Percentiles rank a stretch among this genome's conserved stretches.
phyloP scores from a whole-genome alignment of 2,888 invertebrate genomes.

The Vanessa cardui region DNA sequence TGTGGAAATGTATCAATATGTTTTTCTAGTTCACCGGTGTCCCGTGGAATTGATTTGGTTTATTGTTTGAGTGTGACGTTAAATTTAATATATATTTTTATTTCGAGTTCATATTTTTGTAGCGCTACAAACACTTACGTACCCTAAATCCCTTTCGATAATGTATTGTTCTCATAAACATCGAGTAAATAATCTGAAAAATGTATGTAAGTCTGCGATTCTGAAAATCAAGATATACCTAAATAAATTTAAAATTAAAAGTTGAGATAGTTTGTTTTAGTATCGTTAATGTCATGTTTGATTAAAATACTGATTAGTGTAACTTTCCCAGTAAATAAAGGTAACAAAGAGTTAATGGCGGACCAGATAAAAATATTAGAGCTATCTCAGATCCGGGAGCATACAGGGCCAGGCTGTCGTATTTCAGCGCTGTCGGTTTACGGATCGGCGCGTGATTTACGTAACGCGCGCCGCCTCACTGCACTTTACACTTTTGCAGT shows the following conservation, averaged over 20 bases:
- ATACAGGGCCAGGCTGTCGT: conserved; percentile 42
- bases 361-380: conserved; percentile 15
- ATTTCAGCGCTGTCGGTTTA: conserved; percentile 70
- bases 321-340: not conserved
- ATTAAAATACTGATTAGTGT: not conserved
- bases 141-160: no score
- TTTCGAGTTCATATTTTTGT: conserved; percentile 6
- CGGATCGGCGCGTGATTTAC: conserved; percentile 73
- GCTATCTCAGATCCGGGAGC: conserved; percentile 8
- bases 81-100: conserved; percentile 14
- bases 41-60: conserved; percentile 39
- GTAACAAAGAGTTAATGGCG: not conserved
- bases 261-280: not conserved
- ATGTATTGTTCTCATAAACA: no score
- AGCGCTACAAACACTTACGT: conserved; percentile 29
- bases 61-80: conserved; percentile 31
- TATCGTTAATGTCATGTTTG: not conserved
- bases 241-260: no score
- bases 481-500: conserved; percentile 81
- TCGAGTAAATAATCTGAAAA: no score
- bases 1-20: conserved; percentile 38
- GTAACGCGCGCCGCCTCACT: conserved; percentile 72
- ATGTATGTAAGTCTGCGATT: no score
- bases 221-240: no score
- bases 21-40: conserved; percentile 37